These are phyloP conservation scores for Mobula hypostoma DNA, from an alignment of 2,113 vertebrate species.

Conservation along the genomic window DNA sequence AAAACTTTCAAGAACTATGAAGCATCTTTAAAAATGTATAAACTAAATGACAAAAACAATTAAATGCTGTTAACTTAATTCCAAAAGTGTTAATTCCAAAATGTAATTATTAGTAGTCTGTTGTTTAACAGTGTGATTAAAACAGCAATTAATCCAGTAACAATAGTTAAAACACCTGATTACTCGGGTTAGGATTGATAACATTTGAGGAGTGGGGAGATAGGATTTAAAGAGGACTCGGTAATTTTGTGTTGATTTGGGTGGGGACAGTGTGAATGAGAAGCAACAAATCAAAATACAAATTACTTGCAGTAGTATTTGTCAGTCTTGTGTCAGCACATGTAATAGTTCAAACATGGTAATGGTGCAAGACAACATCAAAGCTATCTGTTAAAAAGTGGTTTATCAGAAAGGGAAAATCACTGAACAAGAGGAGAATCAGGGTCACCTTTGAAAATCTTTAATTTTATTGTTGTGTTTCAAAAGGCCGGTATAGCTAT, in stretches of 20 bases:
- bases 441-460: conserved; percentile 42
- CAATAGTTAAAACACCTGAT: too few relatives aligned
- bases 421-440: conserved; percentile 47
- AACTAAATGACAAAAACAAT: too few relatives aligned
- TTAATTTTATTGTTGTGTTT: conserved; percentile 33
- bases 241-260: not conserved
- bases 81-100: too few relatives aligned
- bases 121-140: too few relatives aligned
- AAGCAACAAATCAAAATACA: conserved; percentile 1
- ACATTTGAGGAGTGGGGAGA: not conserved
- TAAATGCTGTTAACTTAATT: too few relatives aligned
- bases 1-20: too few relatives aligned
- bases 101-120: too few relatives aligned
- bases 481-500: not conserved
- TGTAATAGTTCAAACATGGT: conserved; percentile 22
- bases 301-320: conserved; percentile 19
- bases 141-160: too few relatives aligned
- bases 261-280: conserved; percentile 6
- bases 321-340: conserved; percentile 32
- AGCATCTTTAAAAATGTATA: too few relatives aligned
- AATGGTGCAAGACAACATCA: conserved; percentile 53
- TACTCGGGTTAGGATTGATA: not conserved
- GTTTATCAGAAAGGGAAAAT: conserved; percentile 51
- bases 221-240: not conserved
- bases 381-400: conserved; percentile 53